Conservation (phyloP, 1,140 invertebrate genomes). For the Procambarus clarkii region DNA sequence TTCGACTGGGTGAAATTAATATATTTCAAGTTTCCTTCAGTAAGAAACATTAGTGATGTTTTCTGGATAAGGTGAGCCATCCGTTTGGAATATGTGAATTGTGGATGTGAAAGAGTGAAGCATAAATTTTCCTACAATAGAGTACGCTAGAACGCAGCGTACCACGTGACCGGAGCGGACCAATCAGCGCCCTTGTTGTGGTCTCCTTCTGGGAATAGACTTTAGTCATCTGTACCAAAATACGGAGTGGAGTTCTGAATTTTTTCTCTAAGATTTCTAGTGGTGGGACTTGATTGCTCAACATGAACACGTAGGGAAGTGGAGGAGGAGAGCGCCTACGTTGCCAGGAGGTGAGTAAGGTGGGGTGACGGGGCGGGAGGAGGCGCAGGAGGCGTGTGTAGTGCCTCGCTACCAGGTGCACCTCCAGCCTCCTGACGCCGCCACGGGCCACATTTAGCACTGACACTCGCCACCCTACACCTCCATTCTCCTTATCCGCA, state of each 20-base stretch:
- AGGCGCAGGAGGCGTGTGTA: background rate
- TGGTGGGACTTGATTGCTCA: slow-evolving; percentile 26
- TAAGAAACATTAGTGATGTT: no score
- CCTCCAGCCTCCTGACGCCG: background rate
- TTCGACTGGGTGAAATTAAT: background rate
- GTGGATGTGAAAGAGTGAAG: background rate
- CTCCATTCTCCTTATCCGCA: background rate
- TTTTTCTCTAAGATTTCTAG: slow-evolving; percentile 2
- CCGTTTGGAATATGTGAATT: background rate
- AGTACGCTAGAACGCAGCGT: slow-evolving; percentile 25
- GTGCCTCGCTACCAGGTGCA: background rate
- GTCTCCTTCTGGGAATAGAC: slow-evolving; percentile 64
- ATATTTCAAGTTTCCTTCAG: background rate
- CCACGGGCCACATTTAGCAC: background rate
- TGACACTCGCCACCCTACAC: background rate
- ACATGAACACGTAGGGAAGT: slow-evolving; percentile 30
- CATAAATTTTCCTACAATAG: background rate
- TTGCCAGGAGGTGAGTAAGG: slow-evolving; percentile 36
- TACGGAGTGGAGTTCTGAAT: background rate
- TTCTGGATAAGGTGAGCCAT: no score
- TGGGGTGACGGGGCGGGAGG: background rate
- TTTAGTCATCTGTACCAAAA: slow-evolving; percentile 67
- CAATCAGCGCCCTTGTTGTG: slow-evolving; percentile 63
- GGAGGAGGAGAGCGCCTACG: background rate
- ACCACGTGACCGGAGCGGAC: slow-evolving; percentile 46